phyloP scores from a whole-genome alignment of 2,113 vertebrate species.

The Nothoprocta pentlandii region DNA sequence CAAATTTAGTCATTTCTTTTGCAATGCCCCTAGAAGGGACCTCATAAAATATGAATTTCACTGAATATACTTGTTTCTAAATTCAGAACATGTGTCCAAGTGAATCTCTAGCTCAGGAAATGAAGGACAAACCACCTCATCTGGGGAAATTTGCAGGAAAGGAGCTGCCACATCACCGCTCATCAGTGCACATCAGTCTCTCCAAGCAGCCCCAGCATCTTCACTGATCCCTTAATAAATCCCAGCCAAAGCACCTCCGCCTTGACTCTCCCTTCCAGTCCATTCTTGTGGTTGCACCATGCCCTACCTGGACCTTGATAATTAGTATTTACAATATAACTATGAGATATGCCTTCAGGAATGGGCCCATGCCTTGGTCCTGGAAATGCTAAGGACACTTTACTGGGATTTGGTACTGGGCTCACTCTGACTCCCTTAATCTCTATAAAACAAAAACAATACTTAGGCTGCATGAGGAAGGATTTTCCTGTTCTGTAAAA shows the following conservation, averaged over 20 bases:
- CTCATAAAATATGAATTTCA: constrained; percentile 70
- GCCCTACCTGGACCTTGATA: neutral
- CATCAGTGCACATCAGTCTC: fast-evolving
- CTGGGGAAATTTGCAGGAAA: neutral
- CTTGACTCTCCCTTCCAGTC: fast-evolving
- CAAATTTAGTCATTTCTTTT: constrained; percentile 31
- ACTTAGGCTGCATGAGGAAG: neutral
- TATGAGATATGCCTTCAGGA: fast-evolving
- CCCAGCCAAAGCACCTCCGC: neutral
- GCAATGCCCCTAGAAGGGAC: constrained; percentile 55
- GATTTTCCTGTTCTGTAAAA: neutral
- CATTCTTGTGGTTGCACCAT: neutral
- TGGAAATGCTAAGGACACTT: too few species aligned
- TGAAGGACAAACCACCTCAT: constrained; percentile 59
- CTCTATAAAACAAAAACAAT: fast-evolving
- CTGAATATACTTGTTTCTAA: constrained; percentile 54
- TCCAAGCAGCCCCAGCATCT: neutral
- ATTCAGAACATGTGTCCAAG: constrained; percentile 69
- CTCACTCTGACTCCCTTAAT: too few species aligned
- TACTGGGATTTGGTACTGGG: neutral
- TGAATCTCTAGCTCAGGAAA: constrained; percentile 44
- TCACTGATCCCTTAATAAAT: neutral
- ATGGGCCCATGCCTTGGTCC: neutral
- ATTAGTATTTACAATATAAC: fast-evolving
- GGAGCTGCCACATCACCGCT: constrained; percentile 4